These are phyloP conservation scores for Corythucha ciliata DNA, from an alignment of 2,888 invertebrate species.

Conservation along the genomic window DNA sequence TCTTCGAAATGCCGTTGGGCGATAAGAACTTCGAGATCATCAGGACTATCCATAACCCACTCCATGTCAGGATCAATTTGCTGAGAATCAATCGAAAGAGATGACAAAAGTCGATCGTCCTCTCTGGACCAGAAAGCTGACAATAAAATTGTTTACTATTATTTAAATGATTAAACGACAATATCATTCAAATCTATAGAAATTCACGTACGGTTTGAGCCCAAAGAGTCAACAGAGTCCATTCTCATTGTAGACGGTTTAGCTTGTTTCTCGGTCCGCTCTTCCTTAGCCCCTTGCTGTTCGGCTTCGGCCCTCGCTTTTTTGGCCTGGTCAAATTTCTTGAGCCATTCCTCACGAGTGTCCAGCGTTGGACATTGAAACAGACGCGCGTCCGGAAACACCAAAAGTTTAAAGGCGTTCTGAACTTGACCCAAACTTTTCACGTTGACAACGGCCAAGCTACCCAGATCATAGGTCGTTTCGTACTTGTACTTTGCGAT, in stretches of 20 bases:
- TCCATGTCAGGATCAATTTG: conserved; percentile 54
- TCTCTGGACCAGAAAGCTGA: no score
- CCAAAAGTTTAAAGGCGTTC: conserved; percentile 86
- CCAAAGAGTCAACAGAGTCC: conserved; percentile 44
- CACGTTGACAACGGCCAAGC: conserved; percentile 88
- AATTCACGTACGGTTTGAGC: conserved; percentile 41
- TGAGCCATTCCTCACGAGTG: conserved; percentile 73
- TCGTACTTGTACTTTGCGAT: conserved; percentile 77
- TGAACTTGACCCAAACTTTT: conserved; percentile 80
- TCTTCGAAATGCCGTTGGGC: conserved; percentile 94
- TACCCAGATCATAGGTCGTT: conserved; percentile 73
- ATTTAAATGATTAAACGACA: not conserved
- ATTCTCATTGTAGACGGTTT: conserved; percentile 43
- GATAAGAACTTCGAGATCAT: conserved; percentile 88
- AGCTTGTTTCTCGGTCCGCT: conserved; percentile 44
- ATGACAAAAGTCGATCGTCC: no score
- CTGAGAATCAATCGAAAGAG: not conserved
- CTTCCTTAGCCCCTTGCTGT: not conserved
- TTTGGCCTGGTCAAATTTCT: conserved; percentile 83
- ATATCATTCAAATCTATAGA: no score
- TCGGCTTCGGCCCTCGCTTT: conserved; percentile 63
- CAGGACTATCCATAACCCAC: conserved; percentile 86
- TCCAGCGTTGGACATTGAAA: conserved; percentile 72
- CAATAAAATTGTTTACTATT: conserved; percentile 1
- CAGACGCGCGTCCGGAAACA: conserved; percentile 85